Base-by-base conservation (phyloP, 2,113 vertebrate genomes). In the Chitala chitala region DNA sequence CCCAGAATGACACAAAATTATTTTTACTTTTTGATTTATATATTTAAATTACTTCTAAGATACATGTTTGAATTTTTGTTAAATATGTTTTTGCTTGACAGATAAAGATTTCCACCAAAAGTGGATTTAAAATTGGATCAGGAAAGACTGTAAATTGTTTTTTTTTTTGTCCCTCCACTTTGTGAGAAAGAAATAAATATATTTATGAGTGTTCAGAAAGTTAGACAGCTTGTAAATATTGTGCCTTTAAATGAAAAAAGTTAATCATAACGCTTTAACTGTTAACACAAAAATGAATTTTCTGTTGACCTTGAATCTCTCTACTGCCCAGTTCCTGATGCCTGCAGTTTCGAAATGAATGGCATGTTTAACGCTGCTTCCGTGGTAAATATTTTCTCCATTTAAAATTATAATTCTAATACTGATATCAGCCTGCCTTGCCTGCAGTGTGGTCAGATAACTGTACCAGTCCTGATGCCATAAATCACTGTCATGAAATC, bases 201-300 rank as follows among this genome's bases (percentile, higher is more conserved):
- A n/a, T n/a, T n/a, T n/a, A n/a, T n/a, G 81, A 46, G 79, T 74
- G 74, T 81, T 77, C 82, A 75, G 79, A 17, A 31, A 75, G 83
- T 77, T 54, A 76, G 78, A 78, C 71, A 81, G 82, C 79, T n/a
- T 90, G 87, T 90, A 87, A 78, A 87, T 90, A 86, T 80, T 84
- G 89, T 91, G 90, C 90, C 89, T 91, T 91, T 85, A 75, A 81
- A 83, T 84, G 82, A 74, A 77, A 71, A 87, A 58, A 79, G 20
- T 82, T 78, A 72, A 81, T 78, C 85, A 79, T 82, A 71, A 81
- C 29, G 77, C 79, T 81, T 83, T 83, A 76, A 79, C 42, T 78
- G 8, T 13, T 63, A 31, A 51, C 42, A 59, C 13, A 31, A 54
- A 26, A 58, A 46, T 61, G 56, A 46, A n/a, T n/a, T 77, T 77